A percentile compares a stretch with the other conserved stretches of the same genome.
These are phyloP conservation scores for Perca schrenkii DNA, from an alignment of 2,113 vertebrate genomes.

Conservation along the genomic window DNA sequence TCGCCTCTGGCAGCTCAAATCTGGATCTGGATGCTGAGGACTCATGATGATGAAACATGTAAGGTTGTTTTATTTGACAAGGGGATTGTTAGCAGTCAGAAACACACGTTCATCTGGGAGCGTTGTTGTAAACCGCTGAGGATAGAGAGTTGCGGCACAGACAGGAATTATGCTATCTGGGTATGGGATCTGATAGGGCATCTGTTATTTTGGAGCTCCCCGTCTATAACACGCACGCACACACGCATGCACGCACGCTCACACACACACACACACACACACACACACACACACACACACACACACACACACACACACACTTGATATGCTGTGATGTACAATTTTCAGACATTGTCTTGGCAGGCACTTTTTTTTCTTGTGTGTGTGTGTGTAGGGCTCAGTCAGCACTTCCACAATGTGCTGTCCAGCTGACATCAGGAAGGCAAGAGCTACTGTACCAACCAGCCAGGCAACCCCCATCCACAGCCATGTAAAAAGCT, in stretches of 20 bases:
- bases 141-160: conserved; percentile 34
- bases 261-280: conserved; percentile 20
- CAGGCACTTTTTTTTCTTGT: conserved; percentile 60
- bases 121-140: conserved; percentile 38
- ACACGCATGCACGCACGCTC: conserved; percentile 2
- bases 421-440: conserved; percentile 79
- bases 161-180: conserved; percentile 31
- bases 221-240: conserved; percentile 29
- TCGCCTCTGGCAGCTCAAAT: conserved; percentile 52
- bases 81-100: conserved; percentile 57
- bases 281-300: conserved; percentile 15
- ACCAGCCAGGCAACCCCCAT: conserved; percentile 59
- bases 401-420: conserved; percentile 74
- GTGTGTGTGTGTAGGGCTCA: conserved; percentile 41
- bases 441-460: conserved; percentile 58
- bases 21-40: conserved; percentile 54
- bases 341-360: conserved; percentile 71
- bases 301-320: conserved; percentile 30
- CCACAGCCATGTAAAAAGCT: conserved; percentile 25
- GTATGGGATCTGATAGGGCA: conserved; percentile 53
- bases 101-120: conserved; percentile 42
- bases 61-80: conserved; percentile 56
- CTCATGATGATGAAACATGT: conserved; percentile 58
- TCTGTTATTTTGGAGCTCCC: conserved; percentile 53
- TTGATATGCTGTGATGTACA: conserved; percentile 74